phyloP scores from a whole-genome alignment of 2,113 vertebrate genomes.

The Ceuthmochares aereus region DNA sequence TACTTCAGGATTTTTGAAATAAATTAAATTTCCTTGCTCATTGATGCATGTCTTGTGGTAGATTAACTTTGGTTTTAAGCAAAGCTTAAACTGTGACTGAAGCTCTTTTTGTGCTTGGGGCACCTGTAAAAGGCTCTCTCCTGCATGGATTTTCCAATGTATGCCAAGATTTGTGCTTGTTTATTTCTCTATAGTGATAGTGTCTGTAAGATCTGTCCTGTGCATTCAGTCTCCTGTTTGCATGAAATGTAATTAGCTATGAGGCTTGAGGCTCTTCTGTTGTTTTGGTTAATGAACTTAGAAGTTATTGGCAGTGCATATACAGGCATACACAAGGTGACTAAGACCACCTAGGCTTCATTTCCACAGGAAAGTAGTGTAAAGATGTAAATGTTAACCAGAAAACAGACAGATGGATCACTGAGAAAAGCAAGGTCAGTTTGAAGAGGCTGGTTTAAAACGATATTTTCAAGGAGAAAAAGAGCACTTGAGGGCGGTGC shows the following conservation, averaged over 20 bases:
- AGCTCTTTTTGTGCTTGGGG: not conserved
- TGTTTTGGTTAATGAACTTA: constrained; percentile 2
- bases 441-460: not conserved
- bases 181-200: not conserved
- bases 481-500: not conserved
- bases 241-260: constrained; percentile 30
- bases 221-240: not conserved
- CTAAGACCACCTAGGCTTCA: not conserved
- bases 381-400: not conserved
- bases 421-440: not conserved
- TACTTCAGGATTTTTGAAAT: not conserved
- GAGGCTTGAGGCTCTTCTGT: constrained; percentile 18
- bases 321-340: not conserved
- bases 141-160: not conserved
- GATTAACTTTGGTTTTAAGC: not conserved
- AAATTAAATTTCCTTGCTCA: not conserved
- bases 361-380: not conserved
- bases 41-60: not conserved
- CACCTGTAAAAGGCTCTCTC: not conserved
- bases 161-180: not conserved
- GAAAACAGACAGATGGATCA: not conserved
- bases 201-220: not conserved
- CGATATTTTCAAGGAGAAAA: not conserved
- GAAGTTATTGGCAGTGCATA: not conserved
- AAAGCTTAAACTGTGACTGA: not conserved